Conservation (phyloP, 2,797 vertebrate species). For the Diplodus sargus region DNA sequence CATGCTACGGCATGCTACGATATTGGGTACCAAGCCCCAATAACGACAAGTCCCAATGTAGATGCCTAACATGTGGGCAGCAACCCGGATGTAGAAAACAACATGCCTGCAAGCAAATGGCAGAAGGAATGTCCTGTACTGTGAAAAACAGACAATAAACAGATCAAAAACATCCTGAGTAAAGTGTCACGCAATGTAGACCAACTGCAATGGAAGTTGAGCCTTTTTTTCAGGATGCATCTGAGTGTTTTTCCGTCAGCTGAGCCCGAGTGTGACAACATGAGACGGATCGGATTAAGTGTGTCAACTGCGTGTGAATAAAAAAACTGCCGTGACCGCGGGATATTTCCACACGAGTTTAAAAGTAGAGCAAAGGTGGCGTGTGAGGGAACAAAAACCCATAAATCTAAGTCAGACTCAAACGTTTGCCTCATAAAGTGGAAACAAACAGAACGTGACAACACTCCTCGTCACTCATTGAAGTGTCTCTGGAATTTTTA, state of each 20-base stretch:
- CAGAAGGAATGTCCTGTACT: too few relatives aligned
- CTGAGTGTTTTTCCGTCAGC: slow-evolving; percentile 43
- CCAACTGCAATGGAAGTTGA: neutral
- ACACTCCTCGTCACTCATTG: neutral
- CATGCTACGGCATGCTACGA: too few relatives aligned
- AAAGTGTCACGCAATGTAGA: neutral
- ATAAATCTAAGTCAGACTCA: neutral
- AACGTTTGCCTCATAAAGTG: neutral
- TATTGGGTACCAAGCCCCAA: too few relatives aligned
- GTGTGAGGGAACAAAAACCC: slow-evolving; percentile 5
- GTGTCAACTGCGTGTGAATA: slow-evolving; percentile 19
- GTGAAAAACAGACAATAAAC: too few relatives aligned
- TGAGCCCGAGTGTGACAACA: neutral
- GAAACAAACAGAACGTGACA: neutral
- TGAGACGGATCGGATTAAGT: slow-evolving; percentile 28
- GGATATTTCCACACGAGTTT: slow-evolving; percentile 19
- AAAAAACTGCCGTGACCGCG: slow-evolving; percentile 21
- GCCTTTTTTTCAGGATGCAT: neutral
- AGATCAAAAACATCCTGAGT: too few relatives aligned
- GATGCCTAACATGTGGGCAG: too few relatives aligned
- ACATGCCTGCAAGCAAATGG: too few relatives aligned
- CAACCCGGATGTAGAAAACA: too few relatives aligned
- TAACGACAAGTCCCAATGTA: too few relatives aligned
- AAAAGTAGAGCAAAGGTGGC: too few relatives aligned
- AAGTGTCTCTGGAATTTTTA: slow-evolving; percentile 38